Evolutionary conservation across 2,113 vertebrate genomes (phyloP).

Genomic region (Arizona elegans): DNA sequence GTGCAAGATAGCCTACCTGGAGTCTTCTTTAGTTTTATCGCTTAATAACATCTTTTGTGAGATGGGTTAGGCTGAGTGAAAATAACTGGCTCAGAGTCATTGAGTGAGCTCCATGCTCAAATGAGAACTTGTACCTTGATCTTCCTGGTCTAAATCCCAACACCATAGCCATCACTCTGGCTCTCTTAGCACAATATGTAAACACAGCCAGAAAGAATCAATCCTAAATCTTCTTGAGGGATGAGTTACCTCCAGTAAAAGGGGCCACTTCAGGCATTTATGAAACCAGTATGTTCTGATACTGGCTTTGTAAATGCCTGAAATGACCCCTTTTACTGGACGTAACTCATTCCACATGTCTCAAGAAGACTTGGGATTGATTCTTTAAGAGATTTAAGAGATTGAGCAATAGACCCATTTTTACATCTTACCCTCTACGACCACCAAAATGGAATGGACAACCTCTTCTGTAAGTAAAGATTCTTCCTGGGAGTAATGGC

Average conservation of each 20-base stretch:
- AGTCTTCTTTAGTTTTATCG: not conserved
- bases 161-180: not conserved
- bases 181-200: not conserved
- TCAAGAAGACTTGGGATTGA: no score
- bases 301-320: not conserved
- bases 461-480: not conserved
- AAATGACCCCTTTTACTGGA: no score
- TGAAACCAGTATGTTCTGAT: not conserved
- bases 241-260: not conserved
- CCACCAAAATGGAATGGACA: not conserved
- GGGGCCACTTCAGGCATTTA: not conserved
- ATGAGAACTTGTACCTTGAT: not conserved
- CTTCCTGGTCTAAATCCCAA: not conserved
- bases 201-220: not conserved
- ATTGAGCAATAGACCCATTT: not conserved
- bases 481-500: not conserved
- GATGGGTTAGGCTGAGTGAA: not conserved
- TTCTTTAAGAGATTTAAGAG: not conserved
- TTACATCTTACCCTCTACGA: not conserved
- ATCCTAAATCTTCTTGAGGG: not conserved
- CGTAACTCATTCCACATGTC: no score
- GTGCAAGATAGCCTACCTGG: not conserved
- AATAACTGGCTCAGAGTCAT: not conserved
- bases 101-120: not conserved
- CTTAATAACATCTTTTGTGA: not conserved